Conservation (phyloP, 1,140 invertebrate species). For the Bombus balteatus region DNA sequence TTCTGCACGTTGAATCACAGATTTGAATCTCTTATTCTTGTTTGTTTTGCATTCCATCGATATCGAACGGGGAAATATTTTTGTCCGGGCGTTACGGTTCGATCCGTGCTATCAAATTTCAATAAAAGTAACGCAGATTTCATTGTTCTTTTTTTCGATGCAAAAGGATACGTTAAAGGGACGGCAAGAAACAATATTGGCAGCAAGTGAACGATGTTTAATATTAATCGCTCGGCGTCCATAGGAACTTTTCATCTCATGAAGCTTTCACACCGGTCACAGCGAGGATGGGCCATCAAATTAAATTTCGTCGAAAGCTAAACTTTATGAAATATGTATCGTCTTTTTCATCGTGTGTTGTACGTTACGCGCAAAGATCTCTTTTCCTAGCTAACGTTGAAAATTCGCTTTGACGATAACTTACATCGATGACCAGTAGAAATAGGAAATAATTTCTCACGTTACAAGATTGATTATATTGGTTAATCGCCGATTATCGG, state of each 20-base stretch:
- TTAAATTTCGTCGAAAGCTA: not conserved
- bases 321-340: not conserved
- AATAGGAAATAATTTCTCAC: conserved; percentile 15
- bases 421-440: not conserved
- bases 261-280: not conserved
- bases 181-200: not conserved
- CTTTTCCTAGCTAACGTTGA: not conserved
- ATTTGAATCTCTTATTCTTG: not conserved
- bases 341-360: not conserved
- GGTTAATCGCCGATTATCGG: conserved; percentile 30
- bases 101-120: conserved; percentile 2
- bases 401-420: not conserved
- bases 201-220: conserved; percentile 8
- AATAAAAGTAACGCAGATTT: conserved; percentile 6
- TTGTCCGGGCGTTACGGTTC: not conserved
- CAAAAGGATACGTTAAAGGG: not conserved
- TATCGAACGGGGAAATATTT: conserved; percentile 4
- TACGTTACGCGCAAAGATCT: not conserved
- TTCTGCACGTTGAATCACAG: not conserved
- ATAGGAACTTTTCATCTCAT: not conserved
- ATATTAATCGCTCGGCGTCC: conserved; percentile 33
- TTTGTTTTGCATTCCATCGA: not conserved
- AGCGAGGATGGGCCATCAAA: conserved; percentile 2
- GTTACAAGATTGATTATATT: not conserved
- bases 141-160: not conserved